Evolutionary conservation across 2,797 vertebrate genomes (phyloP).

Genomic region (Megaceryle alcyon): DNA sequence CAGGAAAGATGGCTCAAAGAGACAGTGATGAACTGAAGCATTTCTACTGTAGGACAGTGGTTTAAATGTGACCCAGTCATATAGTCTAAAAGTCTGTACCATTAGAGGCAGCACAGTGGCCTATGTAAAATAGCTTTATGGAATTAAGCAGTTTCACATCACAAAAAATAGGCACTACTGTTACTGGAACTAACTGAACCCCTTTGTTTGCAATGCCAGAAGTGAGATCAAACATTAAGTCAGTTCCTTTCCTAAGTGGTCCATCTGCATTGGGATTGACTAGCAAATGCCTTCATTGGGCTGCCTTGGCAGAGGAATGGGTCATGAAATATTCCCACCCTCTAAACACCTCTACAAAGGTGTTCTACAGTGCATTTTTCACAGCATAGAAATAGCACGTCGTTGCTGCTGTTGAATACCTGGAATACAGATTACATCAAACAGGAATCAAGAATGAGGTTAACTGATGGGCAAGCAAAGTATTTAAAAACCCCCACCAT

Average conservation of each 20-base stretch:
- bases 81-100: not conserved
- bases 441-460: not conserved
- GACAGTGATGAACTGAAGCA: not conserved
- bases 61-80: not conserved
- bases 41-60: not conserved
- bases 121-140: not conserved
- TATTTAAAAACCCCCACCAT: not conserved
- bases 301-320: not conserved
- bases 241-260: not conserved
- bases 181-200: not conserved
- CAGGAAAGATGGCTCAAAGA: not conserved
- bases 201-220: not conserved
- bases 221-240: not conserved
- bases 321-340: not conserved
- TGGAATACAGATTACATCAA: not conserved
- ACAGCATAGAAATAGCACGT: rapidly evolving
- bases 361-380: not conserved
- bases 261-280: rapidly evolving
- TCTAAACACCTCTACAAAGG: not conserved
- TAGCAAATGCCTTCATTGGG: not conserved
- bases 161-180: not conserved
- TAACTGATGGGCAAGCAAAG: not conserved
- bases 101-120: not conserved
- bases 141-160: not conserved
- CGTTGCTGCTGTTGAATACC: not conserved